Evolutionary conservation across 1,140 invertebrate genomes (phyloP), one percentile per base, ranked within the genome.

Genomic region (Brachionus sp.): DNA sequence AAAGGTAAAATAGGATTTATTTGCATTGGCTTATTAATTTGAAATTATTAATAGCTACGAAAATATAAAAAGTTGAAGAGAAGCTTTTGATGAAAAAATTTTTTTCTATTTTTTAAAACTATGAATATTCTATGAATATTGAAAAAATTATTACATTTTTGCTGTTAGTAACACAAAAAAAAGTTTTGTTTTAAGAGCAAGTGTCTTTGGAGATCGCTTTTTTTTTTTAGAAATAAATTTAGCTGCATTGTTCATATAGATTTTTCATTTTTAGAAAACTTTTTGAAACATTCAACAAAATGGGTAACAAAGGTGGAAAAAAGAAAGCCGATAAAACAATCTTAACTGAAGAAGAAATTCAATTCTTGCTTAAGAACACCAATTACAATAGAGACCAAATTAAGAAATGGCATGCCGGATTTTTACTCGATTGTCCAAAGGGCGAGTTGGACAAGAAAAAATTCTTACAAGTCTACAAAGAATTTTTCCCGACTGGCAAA

Each of bases 351-450:
- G 88, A 90, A 84, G 88, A 90, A 82, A 84, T 89, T 62, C 84
- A 86, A 5, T 89, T 89, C 84, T 85, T 90, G 19, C 85, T 87
- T 68, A 85, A 86, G 66, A 88, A 90, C 82, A 90, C 89, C 77
- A 87, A 88, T 39, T 90, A 89, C 83, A 86, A 86, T 66, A 87
- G 88, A 78, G 85, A 86, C 39, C 88, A 90, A 85, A 90, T 90
- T 57, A 88, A 87, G 82, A 86, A 88, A 84, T 90, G 89, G 89
- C 89, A 89, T 77, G 85, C 87, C 77, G 88, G 88, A 39, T 90
- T 90, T 75, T 89, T 89, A 42, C 62, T 82, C 33, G 78, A 82
- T 66, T 82, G 78, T 66, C 78, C 78, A 25, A 82, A 64, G 10
- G 78, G 78, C 1, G 78, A 68, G 50, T 70, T 82, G 39, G 57